Percentiles rank a stretch among this genome's conserved stretches.
Conservation (phyloP, 2,113 vertebrate genomes). For the Gorsachius goisagi region DNA sequence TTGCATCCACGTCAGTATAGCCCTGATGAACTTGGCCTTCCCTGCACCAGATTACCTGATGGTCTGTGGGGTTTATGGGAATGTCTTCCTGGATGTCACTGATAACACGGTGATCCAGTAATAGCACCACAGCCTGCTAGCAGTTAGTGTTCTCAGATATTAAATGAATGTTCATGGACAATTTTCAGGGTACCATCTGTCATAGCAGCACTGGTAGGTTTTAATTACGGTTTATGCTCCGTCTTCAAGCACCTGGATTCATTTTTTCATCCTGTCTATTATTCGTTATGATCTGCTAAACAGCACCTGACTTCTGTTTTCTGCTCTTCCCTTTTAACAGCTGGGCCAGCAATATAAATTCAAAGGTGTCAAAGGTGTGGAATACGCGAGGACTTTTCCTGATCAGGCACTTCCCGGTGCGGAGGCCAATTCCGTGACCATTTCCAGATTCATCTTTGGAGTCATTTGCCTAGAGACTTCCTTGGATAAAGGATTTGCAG, state of each 20-base stretch:
- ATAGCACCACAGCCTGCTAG: constrained; percentile 30
- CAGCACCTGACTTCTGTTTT: neutral
- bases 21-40: neutral
- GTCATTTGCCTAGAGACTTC: neutral
- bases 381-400: neutral
- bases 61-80: neutral
- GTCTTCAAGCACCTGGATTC: constrained; percentile 57
- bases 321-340: neutral
- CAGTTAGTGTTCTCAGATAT: neutral
- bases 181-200: constrained; percentile 66
- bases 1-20: neutral
- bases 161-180: constrained; percentile 14
- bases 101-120: neutral
- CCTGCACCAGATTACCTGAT: neutral
- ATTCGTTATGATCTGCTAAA: constrained; percentile 27
- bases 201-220: constrained; percentile 36
- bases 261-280: constrained; percentile 31
- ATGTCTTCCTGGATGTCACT: neutral
- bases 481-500: neutral
- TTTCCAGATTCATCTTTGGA: neutral
- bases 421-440: neutral
- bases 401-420: rapidly evolving
- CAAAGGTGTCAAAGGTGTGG: neutral
- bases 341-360: neutral
- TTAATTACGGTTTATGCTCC: constrained; percentile 57